phyloP scores from a whole-genome alignment of 2,888 invertebrate genomes.

The Auanema sp. region DNA sequence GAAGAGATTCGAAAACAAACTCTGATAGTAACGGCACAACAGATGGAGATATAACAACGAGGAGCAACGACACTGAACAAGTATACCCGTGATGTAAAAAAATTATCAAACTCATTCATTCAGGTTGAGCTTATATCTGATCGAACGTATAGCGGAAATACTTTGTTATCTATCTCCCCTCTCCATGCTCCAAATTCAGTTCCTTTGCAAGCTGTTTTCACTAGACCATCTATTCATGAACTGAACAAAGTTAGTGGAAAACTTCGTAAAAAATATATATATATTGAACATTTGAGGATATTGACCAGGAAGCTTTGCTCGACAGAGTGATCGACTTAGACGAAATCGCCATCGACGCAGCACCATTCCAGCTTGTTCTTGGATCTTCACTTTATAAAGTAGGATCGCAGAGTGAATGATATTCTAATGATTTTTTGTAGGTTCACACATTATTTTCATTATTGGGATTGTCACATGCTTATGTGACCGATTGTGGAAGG shows the following conservation, averaged over 20 bases:
- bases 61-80: conserved; percentile 21
- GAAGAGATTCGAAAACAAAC: neutral
- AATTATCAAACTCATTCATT: neutral
- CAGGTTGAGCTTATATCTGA: conserved; percentile 41
- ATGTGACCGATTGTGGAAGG: conserved; percentile 49
- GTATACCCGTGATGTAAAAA: neutral
- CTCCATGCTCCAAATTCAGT: conserved; percentile 46
- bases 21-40: neutral
- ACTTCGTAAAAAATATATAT: no score
- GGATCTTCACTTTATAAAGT: conserved; percentile 50
- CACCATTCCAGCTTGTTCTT: conserved; percentile 50
- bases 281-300: conserved; percentile 21
- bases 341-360: conserved; percentile 48
- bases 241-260: conserved; percentile 15
- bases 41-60: conserved; percentile 1
- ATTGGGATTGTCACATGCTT: conserved; percentile 49
- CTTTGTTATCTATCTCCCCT: conserved; percentile 43
- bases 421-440: conserved; percentile 12
- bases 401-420: neutral
- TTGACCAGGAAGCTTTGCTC: conserved; percentile 34
- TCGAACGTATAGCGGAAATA: conserved; percentile 39
- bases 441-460: conserved; percentile 51
- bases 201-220: conserved; percentile 45
- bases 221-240: conserved; percentile 30
- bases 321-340: conserved; percentile 43